These are phyloP conservation scores for Campoplex nolae DNA, from an alignment of 2,888 invertebrate species.

Conservation along the genomic window DNA sequence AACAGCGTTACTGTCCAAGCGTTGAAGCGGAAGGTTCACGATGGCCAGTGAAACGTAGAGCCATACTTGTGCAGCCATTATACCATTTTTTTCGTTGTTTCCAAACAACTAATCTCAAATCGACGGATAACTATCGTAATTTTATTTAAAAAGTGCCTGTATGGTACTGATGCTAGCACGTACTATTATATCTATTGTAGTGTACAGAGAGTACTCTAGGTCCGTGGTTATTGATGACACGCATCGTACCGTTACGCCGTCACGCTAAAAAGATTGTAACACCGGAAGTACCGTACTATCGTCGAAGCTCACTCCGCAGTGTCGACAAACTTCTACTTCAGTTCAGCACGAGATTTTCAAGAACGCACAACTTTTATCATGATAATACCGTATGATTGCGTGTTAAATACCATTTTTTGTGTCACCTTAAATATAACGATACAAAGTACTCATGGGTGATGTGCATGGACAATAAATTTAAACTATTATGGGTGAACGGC, in stretches of 20 bases:
- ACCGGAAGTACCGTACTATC: slow-evolving; percentile 72
- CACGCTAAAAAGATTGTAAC: slow-evolving; percentile 78
- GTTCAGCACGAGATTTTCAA: slow-evolving; percentile 54
- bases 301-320: slow-evolving; percentile 59
- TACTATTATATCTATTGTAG: slow-evolving; percentile 8
- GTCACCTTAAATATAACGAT: neutral
- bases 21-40: slow-evolving; percentile 28
- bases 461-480: too few species aligned
- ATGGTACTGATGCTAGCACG: neutral
- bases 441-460: too few species aligned
- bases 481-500: too few species aligned
- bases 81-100: slow-evolving; percentile 16
- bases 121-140: neutral
- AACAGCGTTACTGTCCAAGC: slow-evolving; percentile 36
- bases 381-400: neutral
- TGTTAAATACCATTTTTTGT: neutral
- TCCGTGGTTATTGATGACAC: slow-evolving; percentile 70
- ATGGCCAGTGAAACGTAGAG: slow-evolving; percentile 41
- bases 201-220: slow-evolving; percentile 25
- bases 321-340: slow-evolving; percentile 62
- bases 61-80: slow-evolving; percentile 13
- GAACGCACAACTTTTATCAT: slow-evolving; percentile 21
- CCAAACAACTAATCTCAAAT: slow-evolving; percentile 1
- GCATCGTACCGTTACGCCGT: slow-evolving; percentile 80
- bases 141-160: neutral